Base-by-base conservation (phyloP, 2,888 invertebrate species). In the Lobophora halterata region DNA sequence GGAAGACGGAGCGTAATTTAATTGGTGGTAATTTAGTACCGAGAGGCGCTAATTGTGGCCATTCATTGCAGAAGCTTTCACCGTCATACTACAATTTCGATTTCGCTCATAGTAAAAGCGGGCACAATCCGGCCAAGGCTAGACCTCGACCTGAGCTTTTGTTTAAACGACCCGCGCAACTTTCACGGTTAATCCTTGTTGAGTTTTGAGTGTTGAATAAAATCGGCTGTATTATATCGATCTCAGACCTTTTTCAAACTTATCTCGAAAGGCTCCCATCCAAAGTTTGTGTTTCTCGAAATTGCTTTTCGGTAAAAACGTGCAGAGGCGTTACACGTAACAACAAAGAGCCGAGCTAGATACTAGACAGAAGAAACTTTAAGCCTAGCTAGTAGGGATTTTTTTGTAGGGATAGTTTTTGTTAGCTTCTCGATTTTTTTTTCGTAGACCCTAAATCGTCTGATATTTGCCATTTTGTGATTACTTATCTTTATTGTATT, bases 141-240 rank as follows among this genome's bases (percentile, higher is more conserved):
- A 74, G 61, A 61, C 73, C 77, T 72, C 76, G 83, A 75, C 79
- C 78, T 68, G 57, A 38, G 70, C 75, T 71, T 79, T 80, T 79
- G 72, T 78, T 64, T 58, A 42, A 55, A 48, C 58, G 56, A 58
- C 56, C 64, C 62, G 65, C 65, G 66, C 66, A 71, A 71, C 65
- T 71, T 69, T 58, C 61, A 56, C 71, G 58, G 66, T 55, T 55
- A 52, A 60, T 66, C 63, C 65, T 72, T 71, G 57, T 54, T 54
- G 65, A 63, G 55, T 67, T 68, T 67, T 61, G 53, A 52, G 55
- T 49, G 7, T 3, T n/a, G n/a, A n/a, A n/a, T n/a, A n/a, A n/a
- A n/a, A n/a, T n/a, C n/a, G n/a, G n/a, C n/a, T n/a, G n/a, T n/a
- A n/a, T n/a, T n/a, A n/a, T n/a, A n/a, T n/a, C n/a, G n/a, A n/a